Base-by-base conservation (phyloP, 2,113 vertebrate species). In the Eclectus roratus region DNA sequence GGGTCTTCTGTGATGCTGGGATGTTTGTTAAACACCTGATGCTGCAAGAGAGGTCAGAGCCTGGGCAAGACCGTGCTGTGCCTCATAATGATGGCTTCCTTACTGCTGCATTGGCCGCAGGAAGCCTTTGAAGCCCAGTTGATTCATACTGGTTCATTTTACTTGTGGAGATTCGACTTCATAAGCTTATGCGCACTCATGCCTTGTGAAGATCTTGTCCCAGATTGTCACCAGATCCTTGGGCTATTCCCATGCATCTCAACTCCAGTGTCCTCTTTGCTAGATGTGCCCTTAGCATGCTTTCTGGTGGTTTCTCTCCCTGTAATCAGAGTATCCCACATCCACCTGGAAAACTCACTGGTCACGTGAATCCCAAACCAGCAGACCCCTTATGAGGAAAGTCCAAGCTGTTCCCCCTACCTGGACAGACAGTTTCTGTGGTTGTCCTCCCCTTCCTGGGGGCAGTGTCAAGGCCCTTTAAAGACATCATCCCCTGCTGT, bases 371-470 rank as follows among this genome's bases (percentile, higher is more conserved):
- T 66, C 76, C 41, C 28, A 35, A 70, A 61, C 28, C 28, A 80
- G 47, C 68, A 84, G 64, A 69, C 84, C 28, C 29, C 12, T 77
- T 15, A 20, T 0, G 33, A 69, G 56, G 63, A 76, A 80, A 49
- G 3, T n/a, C 41, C 56, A 0, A 72, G 37, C 52, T 49, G 28
- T 53, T 49, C 25, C 13, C 28, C 24, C 29, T 29, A 0, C 24
- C 3, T 10, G 24, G 27, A 70, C n/a, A 23, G 53, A 13, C 5
- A 20, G 35, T 61, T 79, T 28, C 56, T 71, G 0, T 63, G 37
- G 24, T 58, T 50, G 19, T 35, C 43, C 28, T 43, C 16, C 33
- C 17, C 6, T 76, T 58, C 16, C 33, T 6, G 2, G 35, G 18
- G 35, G 8, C 44, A 73, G 28, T 11, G 28, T 41, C 55, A 41